Evolutionary conservation across 2,888 invertebrate genomes (phyloP).

Genomic region (Amphipyra berbera): DNA sequence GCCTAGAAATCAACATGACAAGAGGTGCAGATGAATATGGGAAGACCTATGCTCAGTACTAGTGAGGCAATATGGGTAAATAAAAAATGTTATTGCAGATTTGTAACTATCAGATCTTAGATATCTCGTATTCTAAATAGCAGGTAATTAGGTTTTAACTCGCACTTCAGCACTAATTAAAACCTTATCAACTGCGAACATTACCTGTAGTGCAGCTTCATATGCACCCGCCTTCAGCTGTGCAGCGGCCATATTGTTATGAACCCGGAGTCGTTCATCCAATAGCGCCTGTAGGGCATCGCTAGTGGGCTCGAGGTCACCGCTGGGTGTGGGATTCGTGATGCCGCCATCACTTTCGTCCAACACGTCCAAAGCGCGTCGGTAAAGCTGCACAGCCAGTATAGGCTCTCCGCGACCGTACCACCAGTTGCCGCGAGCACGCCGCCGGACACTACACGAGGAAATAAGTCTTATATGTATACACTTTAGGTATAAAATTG

Average conservation of each 20-base stretch:
- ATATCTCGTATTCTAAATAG: no score
- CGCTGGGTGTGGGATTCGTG: conserved; percentile 86
- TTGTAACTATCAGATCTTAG: no score
- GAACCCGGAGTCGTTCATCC: conserved; percentile 95
- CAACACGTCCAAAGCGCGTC: conserved; percentile 95
- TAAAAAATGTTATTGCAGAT: no score
- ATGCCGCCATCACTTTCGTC: conserved; percentile 93
- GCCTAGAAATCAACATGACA: no score
- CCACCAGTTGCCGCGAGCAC: conserved; percentile 97
- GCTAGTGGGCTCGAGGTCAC: conserved; percentile 76
- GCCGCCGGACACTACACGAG: conserved; percentile 78
- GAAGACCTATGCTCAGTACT: no score
- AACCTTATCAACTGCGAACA: no score
- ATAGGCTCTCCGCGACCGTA: conserved; percentile 95
- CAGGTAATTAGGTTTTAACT: no score
- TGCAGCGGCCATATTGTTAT: conserved; percentile 97
- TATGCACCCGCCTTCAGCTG: conserved; percentile 96
- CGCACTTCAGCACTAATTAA: no score
- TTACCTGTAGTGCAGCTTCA: conserved; percentile 94
- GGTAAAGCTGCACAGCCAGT: conserved; percentile 96
- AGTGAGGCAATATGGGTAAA: no score
- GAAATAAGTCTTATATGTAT: conserved; percentile 19
- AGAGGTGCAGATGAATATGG: no score
- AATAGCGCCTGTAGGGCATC: conserved; percentile 87
- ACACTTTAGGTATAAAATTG: background rate